A percentile compares a stretch with the other conserved stretches of the same genome.
Evolutionary conservation across 2,113 vertebrate genomes (phyloP).

Genomic region (Bostrychus sinensis): DNA sequence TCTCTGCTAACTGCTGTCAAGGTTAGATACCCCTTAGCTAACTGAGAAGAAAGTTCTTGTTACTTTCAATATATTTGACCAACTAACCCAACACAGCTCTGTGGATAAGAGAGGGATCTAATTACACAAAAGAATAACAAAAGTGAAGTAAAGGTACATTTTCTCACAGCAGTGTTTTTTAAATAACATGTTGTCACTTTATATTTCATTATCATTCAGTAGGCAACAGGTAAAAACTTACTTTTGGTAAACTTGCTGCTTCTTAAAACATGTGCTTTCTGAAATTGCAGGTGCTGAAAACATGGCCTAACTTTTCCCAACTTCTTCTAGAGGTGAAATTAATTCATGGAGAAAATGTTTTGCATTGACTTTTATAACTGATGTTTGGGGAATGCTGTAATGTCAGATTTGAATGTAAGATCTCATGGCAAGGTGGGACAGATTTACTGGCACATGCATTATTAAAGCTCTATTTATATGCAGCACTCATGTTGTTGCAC

Average conservation of each 20-base stretch:
- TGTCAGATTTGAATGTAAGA: neutral
- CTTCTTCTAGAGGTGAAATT: no score
- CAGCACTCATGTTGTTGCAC: constrained; percentile 1
- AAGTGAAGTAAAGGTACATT: no score
- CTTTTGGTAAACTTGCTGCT: neutral
- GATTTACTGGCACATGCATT: constrained; percentile 3
- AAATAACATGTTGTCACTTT: neutral
- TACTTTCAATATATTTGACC: no score
- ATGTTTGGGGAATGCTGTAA: neutral
- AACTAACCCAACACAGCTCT: no score
- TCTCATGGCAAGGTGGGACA: neutral
- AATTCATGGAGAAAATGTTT: neutral
- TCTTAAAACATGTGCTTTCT: neutral
- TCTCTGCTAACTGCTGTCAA: no score
- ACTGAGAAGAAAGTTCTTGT: no score
- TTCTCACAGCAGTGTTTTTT: neutral
- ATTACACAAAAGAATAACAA: no score
- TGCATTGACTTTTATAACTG: neutral
- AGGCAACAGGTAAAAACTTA: neutral
- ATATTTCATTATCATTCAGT: neutral
- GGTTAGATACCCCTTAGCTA: no score
- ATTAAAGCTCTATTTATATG: constrained; percentile 6
- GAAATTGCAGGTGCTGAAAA: neutral
- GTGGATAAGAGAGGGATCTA: no score
- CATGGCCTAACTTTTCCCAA: neutral